phyloP scores from a whole-genome alignment of 2,113 vertebrate genomes.

The Macrotus californicus region DNA sequence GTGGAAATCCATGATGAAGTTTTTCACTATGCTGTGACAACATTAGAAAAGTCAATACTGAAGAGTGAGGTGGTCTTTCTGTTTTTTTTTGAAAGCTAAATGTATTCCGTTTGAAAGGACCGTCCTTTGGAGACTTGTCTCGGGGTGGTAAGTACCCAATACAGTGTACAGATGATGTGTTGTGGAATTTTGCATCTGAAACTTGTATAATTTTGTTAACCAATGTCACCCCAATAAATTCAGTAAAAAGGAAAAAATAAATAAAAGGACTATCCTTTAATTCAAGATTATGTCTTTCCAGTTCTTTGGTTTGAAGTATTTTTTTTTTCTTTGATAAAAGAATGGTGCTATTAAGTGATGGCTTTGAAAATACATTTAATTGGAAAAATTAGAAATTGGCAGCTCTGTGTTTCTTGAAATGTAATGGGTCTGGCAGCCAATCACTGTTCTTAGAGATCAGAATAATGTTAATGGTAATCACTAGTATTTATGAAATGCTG shows the following conservation, averaged over 20 bases:
- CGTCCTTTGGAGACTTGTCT: too few species aligned
- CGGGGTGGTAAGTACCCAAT: too few species aligned
- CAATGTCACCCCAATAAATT: too few species aligned
- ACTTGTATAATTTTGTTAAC: too few species aligned
- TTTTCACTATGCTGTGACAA: neutral
- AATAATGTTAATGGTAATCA: neutral
- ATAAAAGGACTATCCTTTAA: neutral
- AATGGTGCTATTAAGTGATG: neutral
- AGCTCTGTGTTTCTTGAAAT: neutral
- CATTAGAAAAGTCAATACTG: constrained; percentile 6
- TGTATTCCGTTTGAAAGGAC: neutral
- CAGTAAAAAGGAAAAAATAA: too few species aligned
- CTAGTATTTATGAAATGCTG: neutral
- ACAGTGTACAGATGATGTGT: too few species aligned
- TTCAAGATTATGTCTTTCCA: neutral
- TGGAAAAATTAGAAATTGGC: neutral
- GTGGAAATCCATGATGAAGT: neutral
- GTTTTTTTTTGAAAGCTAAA: neutral
- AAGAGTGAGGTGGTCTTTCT: neutral
- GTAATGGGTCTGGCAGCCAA: neutral
- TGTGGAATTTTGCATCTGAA: too few species aligned
- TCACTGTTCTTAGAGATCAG: neutral
- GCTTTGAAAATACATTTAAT: neutral
- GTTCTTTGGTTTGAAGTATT: neutral
- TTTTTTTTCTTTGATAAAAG: constrained; percentile 4